A percentile compares a stretch with the other conserved stretches of the same genome.
These are phyloP conservation scores for Takifugu rubripes DNA, from an alignment of 2,797 vertebrate genomes.

Conservation along the genomic window DNA sequence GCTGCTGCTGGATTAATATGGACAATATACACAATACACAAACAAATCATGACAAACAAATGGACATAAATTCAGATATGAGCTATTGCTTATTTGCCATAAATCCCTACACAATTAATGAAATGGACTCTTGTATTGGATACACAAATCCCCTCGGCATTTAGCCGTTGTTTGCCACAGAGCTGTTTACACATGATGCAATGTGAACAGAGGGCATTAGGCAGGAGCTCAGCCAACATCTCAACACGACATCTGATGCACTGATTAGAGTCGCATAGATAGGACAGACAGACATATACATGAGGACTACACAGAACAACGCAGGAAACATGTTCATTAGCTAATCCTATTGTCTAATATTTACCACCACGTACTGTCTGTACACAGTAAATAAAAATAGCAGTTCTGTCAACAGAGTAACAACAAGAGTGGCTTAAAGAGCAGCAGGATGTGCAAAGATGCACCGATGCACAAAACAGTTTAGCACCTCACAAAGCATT, in stretches of 20 bases:
- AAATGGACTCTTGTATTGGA: constrained; percentile 33
- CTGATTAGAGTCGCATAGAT: constrained; percentile 18
- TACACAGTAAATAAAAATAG: not conserved
- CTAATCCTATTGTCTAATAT: constrained; percentile 6
- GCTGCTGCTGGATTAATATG: no score
- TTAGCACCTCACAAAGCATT: no score
- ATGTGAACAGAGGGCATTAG: constrained; percentile 54
- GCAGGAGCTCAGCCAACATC: constrained; percentile 46
- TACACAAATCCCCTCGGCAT: constrained; percentile 23
- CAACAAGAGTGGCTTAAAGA: not conserved
- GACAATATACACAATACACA: no score
- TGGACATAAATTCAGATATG: not conserved
- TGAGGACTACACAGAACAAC: constrained; percentile 10
- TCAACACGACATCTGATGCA: constrained; percentile 40
- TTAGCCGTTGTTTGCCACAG: constrained; percentile 30
- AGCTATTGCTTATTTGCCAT: constrained; percentile 11
- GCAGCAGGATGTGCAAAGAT: no score
- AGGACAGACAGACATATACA: constrained; percentile 18
- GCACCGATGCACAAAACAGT: no score
- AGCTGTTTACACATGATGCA: constrained; percentile 53
- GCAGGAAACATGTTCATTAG: constrained; percentile 28
- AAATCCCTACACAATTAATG: constrained; percentile 46
- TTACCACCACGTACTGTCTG: not conserved
- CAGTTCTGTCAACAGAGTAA: constrained; percentile 4
- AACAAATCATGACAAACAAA: not conserved